Base-by-base conservation (phyloP, 2,797 vertebrate species). In the Typhlichthys subterraneus region DNA sequence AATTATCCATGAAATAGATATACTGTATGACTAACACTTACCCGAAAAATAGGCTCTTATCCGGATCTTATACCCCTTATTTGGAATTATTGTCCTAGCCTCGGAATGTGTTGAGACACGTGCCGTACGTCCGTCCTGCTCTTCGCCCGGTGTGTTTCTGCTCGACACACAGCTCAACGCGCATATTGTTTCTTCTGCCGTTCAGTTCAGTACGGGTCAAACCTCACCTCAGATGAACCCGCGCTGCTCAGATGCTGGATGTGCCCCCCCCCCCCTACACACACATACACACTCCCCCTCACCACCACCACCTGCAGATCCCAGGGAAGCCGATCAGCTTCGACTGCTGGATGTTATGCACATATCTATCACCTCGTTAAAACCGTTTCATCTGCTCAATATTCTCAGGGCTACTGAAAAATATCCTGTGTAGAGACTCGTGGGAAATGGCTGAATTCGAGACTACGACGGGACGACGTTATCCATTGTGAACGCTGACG, bases 151-250 rank as follows among this genome's bases (percentile, higher is more conserved):
- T 49, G 14, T 61, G 64, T 73, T 67, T 77, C 65, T 53, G 61
- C 58, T 73, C 70, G 46, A 63, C 7, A 60, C 14, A 59, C 17
- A 50, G 57, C 59, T 66, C 45, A 51, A 72, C 57, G 71, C 73
- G 68, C 77, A 53, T 65, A 59, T 72, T 54, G 51, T 50, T 23
- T 57, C 61, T 45, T 48, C 57, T 38, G 51, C 57, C 60, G 13
- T 11, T 53, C 60, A 78, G 87, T 85, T 88, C 80, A 88, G 63
- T 48, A n/a, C 1, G 69, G 87, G 84, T 82, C 77, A 64, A 69
- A 57, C 61, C 31, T 87, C 83, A 86, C 81, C 88, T 76, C 51
- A 50, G 12, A 2, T 86, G 72, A 86, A 74, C 83, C 64, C 45
- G 42, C 10, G 13, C 45, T 67, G 31, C 13, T 2, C 31, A 58